These are phyloP conservation scores for Rhinoderma darwinii DNA, from an alignment of 2,113 vertebrate species.

Conservation along the genomic window DNA sequence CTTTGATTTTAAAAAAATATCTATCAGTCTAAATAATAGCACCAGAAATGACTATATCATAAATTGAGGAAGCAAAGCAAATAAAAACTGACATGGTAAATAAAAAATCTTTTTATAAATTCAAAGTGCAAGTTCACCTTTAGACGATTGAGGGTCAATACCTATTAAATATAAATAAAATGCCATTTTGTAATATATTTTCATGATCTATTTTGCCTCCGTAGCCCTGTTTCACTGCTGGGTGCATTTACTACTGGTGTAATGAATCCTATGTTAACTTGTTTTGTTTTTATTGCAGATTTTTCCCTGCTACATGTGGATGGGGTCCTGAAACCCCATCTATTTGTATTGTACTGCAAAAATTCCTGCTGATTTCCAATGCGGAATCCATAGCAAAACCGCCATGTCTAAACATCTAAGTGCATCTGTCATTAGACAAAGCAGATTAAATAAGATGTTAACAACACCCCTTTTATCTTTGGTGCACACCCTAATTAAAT, in stretches of 20 bases:
- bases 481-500: no score
- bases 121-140: neutral
- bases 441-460: no score
- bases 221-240: neutral
- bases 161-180: neutral
- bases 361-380: no score
- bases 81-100: neutral
- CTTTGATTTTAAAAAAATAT: neutral
- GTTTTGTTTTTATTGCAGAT: no score
- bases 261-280: neutral
- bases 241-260: neutral
- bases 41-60: neutral
- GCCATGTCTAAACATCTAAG: no score
- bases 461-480: no score
- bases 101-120: neutral
- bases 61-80: neutral
- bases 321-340: no score
- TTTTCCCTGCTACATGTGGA: no score
- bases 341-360: no score
- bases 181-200: neutral
- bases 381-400: no score
- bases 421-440: no score
- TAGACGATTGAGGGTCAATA: neutral
- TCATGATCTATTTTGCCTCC: neutral
- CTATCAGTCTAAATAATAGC: neutral